Percentiles rank a stretch among this genome's conserved stretches.
Evolutionary conservation across 2,113 vertebrate species (phyloP).

Genomic region (Xiphophorus maculatus): DNA sequence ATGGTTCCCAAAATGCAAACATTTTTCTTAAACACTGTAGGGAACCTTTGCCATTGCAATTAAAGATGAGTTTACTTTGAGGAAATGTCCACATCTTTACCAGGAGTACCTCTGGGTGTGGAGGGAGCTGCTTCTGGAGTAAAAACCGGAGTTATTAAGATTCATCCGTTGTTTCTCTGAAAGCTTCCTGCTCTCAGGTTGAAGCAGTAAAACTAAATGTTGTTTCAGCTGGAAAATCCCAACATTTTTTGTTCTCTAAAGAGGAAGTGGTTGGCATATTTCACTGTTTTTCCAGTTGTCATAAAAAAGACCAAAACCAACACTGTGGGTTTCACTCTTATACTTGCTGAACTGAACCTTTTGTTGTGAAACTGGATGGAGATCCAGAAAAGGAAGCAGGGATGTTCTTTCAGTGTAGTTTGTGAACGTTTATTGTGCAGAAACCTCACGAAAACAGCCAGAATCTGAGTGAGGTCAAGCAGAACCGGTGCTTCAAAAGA

Average conservation of each 20-base stretch:
- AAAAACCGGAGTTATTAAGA: neutral
- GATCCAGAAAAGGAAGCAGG: conserved; percentile 1
- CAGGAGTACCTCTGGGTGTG: neutral
- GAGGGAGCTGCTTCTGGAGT: neutral
- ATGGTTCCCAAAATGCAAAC: too few relatives aligned
- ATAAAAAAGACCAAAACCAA: conserved; percentile 2
- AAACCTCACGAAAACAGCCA: neutral
- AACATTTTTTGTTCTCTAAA: neutral
- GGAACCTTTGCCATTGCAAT: too few relatives aligned
- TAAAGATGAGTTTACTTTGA: neutral
- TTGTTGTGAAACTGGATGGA: neutral
- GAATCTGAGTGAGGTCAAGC: neutral
- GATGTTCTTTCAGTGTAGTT: neutral
- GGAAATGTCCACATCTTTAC: neutral
- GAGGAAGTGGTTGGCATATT: neutral
- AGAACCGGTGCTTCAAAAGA: neutral
- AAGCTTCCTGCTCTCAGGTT: neutral
- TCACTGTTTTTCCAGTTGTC: neutral
- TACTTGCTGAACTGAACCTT: neutral
- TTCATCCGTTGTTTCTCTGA: neutral
- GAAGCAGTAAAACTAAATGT: neutral
- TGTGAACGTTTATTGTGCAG: neutral
- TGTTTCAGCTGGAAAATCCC: conserved; percentile 11
- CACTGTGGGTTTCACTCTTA: neutral
- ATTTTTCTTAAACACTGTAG: too few relatives aligned